These are phyloP conservation scores for Datnioides undecimradiatus DNA, from an alignment of 2,113 vertebrate genomes.

Conservation along the genomic window DNA sequence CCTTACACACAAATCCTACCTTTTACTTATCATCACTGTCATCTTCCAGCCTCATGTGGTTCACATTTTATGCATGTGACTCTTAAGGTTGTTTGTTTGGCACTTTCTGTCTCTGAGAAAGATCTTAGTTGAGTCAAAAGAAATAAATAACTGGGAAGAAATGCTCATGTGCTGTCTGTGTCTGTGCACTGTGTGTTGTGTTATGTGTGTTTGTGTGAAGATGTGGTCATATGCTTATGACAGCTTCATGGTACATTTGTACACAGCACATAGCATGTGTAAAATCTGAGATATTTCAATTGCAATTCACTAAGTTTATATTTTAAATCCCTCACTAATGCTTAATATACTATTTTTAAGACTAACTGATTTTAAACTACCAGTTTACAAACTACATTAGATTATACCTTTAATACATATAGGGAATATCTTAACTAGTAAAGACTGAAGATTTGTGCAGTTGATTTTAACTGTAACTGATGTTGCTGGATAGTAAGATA, in stretches of 20 bases:
- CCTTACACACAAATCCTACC: conserved; percentile 51
- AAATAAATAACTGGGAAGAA: conserved; percentile 80
- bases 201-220: not conserved
- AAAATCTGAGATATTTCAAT: not conserved
- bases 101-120: conserved; percentile 78
- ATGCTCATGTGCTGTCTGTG: conserved; percentile 21
- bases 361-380: no score
- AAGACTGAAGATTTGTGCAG: no score
- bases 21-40: conserved; percentile 57
- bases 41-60: conserved; percentile 67
- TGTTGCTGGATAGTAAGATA: no score
- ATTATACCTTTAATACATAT: no score
- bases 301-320: no score
- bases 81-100: conserved; percentile 79
- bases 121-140: conserved; percentile 78
- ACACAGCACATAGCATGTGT: not conserved
- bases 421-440: no score
- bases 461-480: no score
- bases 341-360: no score
- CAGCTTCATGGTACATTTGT: not conserved
- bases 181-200: conserved; percentile 7
- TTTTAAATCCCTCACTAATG: no score
- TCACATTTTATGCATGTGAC: conserved; percentile 82
- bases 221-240: not conserved
- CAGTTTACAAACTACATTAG: no score